Percentiles rank a stretch among this genome's conserved stretches.
Conservation (phyloP, 2,113 vertebrate genomes). For the Gobius niger region DNA sequence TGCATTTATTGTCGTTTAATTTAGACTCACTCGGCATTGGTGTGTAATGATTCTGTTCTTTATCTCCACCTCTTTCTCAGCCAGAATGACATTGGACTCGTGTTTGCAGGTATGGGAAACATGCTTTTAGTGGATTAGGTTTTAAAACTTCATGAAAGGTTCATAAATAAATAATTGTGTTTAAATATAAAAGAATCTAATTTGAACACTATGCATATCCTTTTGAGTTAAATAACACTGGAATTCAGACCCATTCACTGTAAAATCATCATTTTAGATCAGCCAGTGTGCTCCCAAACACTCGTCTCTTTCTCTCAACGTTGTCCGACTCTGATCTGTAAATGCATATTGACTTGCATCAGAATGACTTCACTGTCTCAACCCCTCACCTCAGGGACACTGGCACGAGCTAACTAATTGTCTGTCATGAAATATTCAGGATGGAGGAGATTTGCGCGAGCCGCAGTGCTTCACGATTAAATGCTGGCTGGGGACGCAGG, state of each 20-base stretch:
- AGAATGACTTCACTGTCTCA: neutral
- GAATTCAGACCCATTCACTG: no score
- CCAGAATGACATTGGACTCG: neutral
- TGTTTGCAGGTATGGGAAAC: neutral
- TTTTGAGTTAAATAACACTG: no score
- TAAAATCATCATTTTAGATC: no score
- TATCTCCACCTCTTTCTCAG: neutral
- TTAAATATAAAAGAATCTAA: neutral
- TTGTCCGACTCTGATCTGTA: no score
- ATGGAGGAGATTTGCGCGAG: neutral
- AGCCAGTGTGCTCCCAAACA: no score
- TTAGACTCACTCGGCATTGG: no score
- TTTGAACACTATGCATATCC: no score
- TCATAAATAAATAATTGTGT: neutral
- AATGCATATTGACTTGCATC: no score
- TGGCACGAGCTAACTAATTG: neutral
- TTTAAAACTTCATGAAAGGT: neutral
- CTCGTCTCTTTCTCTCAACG: no score
- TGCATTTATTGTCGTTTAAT: no score
- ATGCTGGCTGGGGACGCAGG: neutral
- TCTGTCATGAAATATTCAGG: constrained; percentile 1
- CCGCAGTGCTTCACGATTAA: no score
- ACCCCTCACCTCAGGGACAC: neutral
- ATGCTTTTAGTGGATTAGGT: neutral
- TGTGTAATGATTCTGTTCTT: no score